Percentiles rank a stretch among this genome's conserved stretches.
Conservation (phyloP, 2,113 vertebrate species). For the Calidris pygmaea region DNA sequence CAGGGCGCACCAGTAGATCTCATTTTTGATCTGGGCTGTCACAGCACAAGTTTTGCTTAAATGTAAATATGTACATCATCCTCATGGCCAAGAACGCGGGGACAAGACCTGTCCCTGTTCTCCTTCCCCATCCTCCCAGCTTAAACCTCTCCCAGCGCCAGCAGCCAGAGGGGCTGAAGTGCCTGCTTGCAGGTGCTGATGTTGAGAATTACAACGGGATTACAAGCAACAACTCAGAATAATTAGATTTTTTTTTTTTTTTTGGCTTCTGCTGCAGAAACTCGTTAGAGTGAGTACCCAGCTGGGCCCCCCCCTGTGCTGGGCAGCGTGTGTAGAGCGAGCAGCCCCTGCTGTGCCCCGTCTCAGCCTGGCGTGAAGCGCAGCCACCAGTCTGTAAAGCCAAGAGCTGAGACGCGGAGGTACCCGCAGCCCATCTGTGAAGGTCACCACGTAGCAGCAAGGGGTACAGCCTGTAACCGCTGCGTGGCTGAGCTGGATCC, state of each 20-base stretch:
- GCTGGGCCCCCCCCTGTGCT: background rate
- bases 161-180: background rate
- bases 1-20: background rate
- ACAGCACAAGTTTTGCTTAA: background rate
- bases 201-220: background rate
- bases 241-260: background rate
- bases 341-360: background rate
- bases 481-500: background rate
- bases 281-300: background rate
- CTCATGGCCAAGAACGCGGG: background rate
- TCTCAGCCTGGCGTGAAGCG: background rate
- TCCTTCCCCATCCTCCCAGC: background rate
- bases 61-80: accelerated
- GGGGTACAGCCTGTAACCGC: background rate
- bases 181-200: background rate
- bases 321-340: accelerated
- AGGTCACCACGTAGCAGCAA: background rate
- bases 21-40: background rate
- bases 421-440: background rate
- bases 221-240: background rate
- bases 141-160: background rate
- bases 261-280: background rate
- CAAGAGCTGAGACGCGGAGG: background rate
- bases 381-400: background rate
- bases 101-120: background rate